Evolutionary conservation across 1,140 invertebrate species (phyloP).

Genomic region (Zaprionus davidi): DNA sequence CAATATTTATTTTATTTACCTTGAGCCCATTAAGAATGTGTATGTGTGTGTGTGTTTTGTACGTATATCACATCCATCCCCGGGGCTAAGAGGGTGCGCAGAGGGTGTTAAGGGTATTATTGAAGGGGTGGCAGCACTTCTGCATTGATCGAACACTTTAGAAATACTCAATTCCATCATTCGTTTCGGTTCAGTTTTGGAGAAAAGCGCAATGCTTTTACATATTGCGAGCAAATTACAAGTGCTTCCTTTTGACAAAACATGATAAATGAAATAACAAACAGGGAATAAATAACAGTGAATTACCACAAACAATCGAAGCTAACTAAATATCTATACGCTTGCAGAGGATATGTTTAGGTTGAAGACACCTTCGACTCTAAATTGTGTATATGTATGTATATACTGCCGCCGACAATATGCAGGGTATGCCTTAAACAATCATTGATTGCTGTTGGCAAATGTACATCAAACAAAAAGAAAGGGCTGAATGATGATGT

Average conservation of each 20-base stretch:
- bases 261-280: slow-evolving; percentile 49
- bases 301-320: slow-evolving; percentile 1
- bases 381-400: not conserved
- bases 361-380: not conserved
- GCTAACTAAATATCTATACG: too few relatives aligned
- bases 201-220: not conserved
- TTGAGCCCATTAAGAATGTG: slow-evolving; percentile 22
- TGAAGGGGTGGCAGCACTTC: not conserved
- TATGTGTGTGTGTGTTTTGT: slow-evolving; percentile 20
- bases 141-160: not conserved
- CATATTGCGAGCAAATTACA: slow-evolving; percentile 40
- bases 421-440: too few relatives aligned
- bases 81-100: not conserved
- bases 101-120: slow-evolving; percentile 11
- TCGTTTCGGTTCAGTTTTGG: slow-evolving; percentile 16
- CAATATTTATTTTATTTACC: slow-evolving; percentile 70
- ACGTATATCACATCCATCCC: not conserved
- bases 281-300: not conserved
- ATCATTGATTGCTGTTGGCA: too few relatives aligned
- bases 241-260: slow-evolving; percentile 37
- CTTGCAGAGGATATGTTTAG: too few relatives aligned
- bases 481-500: too few relatives aligned
- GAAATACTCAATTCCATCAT: not conserved
- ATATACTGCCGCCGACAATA: not conserved
- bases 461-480: too few relatives aligned